Evolutionary conservation across 2,113 vertebrate species (phyloP).

Genomic region (Misgurnus anguillicaudatus): DNA sequence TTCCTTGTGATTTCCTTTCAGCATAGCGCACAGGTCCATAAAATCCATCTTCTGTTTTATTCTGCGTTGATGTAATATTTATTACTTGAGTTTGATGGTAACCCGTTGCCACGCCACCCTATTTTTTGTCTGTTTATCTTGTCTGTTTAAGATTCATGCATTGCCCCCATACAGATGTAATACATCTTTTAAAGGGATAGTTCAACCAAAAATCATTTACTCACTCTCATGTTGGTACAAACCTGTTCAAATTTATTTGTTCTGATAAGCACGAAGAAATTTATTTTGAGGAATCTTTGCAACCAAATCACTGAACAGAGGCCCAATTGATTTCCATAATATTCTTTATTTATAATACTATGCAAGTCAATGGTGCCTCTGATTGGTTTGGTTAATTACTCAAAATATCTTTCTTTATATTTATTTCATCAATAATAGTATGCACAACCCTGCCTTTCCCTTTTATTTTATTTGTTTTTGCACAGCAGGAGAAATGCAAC

Average conservation of each 20-base stretch:
- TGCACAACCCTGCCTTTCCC: conserved; percentile 19
- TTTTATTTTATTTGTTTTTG: conserved; percentile 23
- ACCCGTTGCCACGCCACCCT: background rate
- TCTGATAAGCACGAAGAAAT: no score
- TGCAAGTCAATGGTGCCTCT: no score
- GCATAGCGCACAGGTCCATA: background rate
- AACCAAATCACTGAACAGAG: no score
- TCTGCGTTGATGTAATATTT: background rate
- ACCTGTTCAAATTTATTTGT: no score
- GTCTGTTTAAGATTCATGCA: background rate
- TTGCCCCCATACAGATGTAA: no score
- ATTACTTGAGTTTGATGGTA: background rate
- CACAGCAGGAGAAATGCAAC: background rate
- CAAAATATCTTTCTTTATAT: background rate
- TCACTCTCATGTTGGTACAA: no score
- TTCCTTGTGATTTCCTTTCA: background rate
- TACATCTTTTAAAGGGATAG: no score
- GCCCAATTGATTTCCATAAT: no score
- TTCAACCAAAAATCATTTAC: no score
- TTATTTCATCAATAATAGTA: conserved; percentile 44
- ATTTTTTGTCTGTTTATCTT: background rate
- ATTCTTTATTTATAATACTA: no score
- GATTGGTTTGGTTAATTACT: no score
- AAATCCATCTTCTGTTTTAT: conserved; percentile 26
- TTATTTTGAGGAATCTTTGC: no score